A percentile compares a stretch with the other conserved stretches of the same genome.
Evolutionary conservation across 2,888 invertebrate species (phyloP).

Genomic region (Tipula lateralis): DNA sequence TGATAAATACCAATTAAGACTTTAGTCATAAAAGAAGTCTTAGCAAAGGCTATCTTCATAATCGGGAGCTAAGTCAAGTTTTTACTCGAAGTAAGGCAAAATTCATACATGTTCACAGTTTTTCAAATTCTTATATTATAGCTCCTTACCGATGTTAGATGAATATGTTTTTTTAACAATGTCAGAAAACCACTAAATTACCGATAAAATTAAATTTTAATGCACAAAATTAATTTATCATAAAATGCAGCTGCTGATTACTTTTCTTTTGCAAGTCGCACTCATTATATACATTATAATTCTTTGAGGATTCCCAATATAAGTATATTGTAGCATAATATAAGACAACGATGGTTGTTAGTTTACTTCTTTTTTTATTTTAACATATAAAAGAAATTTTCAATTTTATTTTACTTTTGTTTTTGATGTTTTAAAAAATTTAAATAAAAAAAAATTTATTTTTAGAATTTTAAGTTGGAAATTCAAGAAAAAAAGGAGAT

Average conservation of each 20-base stretch:
- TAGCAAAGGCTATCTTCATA: no score
- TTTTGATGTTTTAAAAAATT: background rate
- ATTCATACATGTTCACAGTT: no score
- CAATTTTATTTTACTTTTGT: background rate
- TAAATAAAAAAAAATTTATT: background rate
- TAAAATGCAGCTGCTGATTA: background rate
- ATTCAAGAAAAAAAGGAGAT: background rate
- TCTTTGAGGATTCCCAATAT: background rate
- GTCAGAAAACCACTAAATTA: background rate
- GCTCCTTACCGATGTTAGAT: background rate
- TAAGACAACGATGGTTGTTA: background rate
- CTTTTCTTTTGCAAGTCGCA: background rate
- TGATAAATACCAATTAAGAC: no score
- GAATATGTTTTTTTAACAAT: background rate
- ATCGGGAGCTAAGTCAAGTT: no score
- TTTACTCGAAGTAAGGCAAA: no score
- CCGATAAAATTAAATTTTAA: background rate
- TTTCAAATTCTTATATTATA: no score
- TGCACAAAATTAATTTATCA: background rate
- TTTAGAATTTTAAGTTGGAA: background rate
- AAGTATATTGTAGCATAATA: background rate
- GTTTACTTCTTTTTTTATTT: background rate
- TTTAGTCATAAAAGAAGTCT: no score
- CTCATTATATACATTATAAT: background rate
- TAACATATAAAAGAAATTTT: background rate